phyloP scores from a whole-genome alignment of 1,140 invertebrate genomes.

The Cydia splendana region DNA sequence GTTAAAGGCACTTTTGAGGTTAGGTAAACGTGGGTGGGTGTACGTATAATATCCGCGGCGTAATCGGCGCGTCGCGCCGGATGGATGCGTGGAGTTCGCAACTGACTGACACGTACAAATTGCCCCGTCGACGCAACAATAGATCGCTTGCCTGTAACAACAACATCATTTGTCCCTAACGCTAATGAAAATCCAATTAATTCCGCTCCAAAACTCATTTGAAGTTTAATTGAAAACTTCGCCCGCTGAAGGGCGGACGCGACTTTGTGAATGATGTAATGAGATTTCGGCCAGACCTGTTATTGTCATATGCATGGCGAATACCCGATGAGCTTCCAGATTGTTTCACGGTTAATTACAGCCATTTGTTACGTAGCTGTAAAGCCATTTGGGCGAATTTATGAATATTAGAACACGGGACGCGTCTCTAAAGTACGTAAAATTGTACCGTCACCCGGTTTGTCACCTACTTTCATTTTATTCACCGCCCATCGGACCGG shows the following conservation, averaged over 20 bases:
- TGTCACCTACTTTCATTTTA: constrained; percentile 43
- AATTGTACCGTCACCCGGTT: constrained; percentile 34
- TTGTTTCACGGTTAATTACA: constrained; percentile 64
- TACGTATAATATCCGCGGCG: constrained; percentile 22
- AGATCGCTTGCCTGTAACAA: constrained; percentile 72
- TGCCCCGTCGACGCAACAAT: constrained; percentile 62
- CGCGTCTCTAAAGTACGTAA: constrained; percentile 34
- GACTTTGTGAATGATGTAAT: constrained; percentile 73
- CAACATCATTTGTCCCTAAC: constrained; percentile 73
- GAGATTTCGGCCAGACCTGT: constrained; percentile 69
- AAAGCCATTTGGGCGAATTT: constrained; percentile 46
- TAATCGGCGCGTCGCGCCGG: constrained; percentile 22
- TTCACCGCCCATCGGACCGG: constrained; percentile 42
- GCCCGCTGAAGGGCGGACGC: constrained; percentile 58
- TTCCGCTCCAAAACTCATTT: constrained; percentile 75
- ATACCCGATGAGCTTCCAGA: constrained; percentile 50
- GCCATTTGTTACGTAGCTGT: constrained; percentile 53
- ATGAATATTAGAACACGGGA: constrained; percentile 49
- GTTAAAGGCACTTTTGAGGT: neutral
- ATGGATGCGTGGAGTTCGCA: constrained; percentile 51
- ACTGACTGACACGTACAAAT: constrained; percentile 71
- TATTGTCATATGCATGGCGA: constrained; percentile 64
- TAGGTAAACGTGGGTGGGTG: neutral
- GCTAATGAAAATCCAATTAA: constrained; percentile 79
- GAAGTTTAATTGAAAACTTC: constrained; percentile 78